Evolutionary conservation across 2,888 invertebrate genomes (phyloP), one percentile per base, ranked within the genome.

Genomic region (Drosophila paramelanica): DNA sequence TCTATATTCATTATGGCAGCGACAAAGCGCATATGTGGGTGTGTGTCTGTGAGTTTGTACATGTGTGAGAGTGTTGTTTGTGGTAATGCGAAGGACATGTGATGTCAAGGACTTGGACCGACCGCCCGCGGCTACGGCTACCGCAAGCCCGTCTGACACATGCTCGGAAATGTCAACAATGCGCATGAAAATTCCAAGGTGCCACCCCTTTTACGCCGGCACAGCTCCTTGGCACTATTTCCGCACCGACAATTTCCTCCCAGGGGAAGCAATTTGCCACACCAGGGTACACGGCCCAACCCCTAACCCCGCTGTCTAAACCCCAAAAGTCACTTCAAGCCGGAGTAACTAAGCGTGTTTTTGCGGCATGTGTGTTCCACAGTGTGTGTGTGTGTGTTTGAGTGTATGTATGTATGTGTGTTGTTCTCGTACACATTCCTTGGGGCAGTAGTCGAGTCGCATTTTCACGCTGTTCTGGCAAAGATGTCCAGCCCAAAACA

Each of bases 101-200:
- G 72, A 57, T 76, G 74, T 77, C 70, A 64, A 75, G 77, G 76
- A 76, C 73, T 61, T 65, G 55, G 55, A 46, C 46, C 50, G 61
- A 49, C 67, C 50, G 57, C 53, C 55, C 25, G 41, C 42, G 68
- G 56, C 58, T 59, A 36, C 46, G 41, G 53, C 56, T 27, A 64
- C 58, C 42, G 55, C 61, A 45, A 50, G 27, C 50, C 53, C 59
- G 69, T 77, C 60, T 65, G 70, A 67, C 90, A 91, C 91, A 91
- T 90, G 90, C 89, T 89, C 80, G 78, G 70, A 88, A 81, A 90
- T 90, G 90, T 90, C 90, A 90, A 88, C 88, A 89, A 81, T 88
- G 83, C 79, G 89, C 86, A 88, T 86, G 85, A 87, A 89, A 90
- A 90, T 90, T 81, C 88, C 81, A 84, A 73, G 84, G 81, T 67